phyloP scores from a whole-genome alignment of 2,888 invertebrate genomes.

The Altica lythri region DNA sequence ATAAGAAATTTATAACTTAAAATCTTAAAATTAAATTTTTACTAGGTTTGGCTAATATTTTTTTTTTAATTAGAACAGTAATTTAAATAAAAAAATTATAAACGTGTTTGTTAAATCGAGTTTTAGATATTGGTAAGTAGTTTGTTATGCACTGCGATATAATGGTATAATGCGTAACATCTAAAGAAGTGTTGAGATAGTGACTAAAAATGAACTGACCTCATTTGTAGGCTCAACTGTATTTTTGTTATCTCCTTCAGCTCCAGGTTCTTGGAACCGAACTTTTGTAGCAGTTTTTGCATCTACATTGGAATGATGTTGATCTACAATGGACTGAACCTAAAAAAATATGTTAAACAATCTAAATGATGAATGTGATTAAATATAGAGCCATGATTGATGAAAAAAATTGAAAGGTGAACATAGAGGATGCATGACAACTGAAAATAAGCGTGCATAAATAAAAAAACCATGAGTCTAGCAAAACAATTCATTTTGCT shows the following conservation, averaged over 20 bases:
- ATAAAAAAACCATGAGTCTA: slow-evolving; percentile 43
- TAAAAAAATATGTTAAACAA: slow-evolving; percentile 59
- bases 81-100: too few species aligned
- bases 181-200: neutral
- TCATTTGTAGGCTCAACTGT: slow-evolving; percentile 52
- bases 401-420: slow-evolving; percentile 12
- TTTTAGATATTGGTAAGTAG: too few species aligned
- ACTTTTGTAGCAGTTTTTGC: slow-evolving; percentile 82
- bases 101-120: too few species aligned
- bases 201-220: slow-evolving; percentile 46
- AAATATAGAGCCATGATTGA: slow-evolving; percentile 3
- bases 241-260: slow-evolving; percentile 47
- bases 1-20: too few species aligned
- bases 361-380: too few species aligned
- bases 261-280: slow-evolving; percentile 79
- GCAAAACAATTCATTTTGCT: slow-evolving; percentile 51
- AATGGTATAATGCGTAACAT: neutral
- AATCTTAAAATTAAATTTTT: too few species aligned
- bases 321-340: slow-evolving; percentile 94
- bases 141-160: too few species aligned
- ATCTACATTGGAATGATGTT: slow-evolving; percentile 78
- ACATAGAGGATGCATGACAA: slow-evolving; percentile 32
- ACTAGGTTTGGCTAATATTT: too few species aligned
- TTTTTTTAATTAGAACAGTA: too few species aligned
- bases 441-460: slow-evolving; percentile 45